Evolutionary conservation across 2,113 vertebrate species (phyloP), one percentile per base, ranked within the genome.

Genomic region (Galeopterus variegatus): DNA sequence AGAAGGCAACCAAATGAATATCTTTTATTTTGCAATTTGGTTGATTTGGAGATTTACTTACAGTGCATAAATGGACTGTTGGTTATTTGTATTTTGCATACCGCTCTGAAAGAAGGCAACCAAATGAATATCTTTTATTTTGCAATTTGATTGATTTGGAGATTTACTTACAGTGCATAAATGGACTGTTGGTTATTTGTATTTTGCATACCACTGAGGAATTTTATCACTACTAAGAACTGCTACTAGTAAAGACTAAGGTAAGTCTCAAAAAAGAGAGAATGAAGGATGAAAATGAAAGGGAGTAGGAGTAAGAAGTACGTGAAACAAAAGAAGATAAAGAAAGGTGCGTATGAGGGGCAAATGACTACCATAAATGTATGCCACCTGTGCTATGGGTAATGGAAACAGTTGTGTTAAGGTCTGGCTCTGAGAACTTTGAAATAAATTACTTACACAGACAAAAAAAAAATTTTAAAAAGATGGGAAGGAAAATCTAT

Each of bases 21-120:
- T 83, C 6, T 77, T 95, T 77, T 93, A 28, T 6, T 77, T 95
- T 56, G 65, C 21, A 54, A 58, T 77, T 95, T 88, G 24, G 9
- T 95, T 94, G 64, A 94, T 36, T 92, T 96, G 67, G 28, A 48
- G 31, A n/a, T 96, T 90, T 92, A 90, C 67, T 95, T 95, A 58
- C 28, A 90, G 3, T 88, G 36, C n/a, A 2, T 67, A 56, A 1
- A 1, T 93, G 5, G 18, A 28, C 36, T 48, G 58, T 24, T 75
- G 76, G 45, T 69, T n/a, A 11, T 92, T 79, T 93, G 79, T 24
- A n/a, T 62, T 69, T 45, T 90, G 15, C 26, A 48, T 88, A 17
- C 9, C 15, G 41, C 26, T 41, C n/a, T n/a, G n/a, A n/a, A n/a
- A n/a, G n/a, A n/a, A n/a, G n/a, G n/a, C n/a, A n/a, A n/a, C n/a